Evolutionary conservation across 2,797 vertebrate species (phyloP), one percentile per base, ranked within the genome.

Genomic region (Chrosomus eos): DNA sequence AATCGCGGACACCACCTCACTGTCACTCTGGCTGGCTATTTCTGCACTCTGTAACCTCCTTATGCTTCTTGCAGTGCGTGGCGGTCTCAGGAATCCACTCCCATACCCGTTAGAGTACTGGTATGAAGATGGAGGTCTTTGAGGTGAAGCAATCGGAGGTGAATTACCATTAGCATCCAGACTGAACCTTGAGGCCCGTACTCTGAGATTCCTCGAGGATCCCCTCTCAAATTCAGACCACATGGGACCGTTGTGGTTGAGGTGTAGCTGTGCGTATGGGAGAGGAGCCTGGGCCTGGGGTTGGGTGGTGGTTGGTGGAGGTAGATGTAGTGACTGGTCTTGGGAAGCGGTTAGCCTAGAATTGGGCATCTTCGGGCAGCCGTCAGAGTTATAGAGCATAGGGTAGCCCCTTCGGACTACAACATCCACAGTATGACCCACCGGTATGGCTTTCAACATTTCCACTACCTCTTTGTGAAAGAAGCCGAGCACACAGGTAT

Each of bases 381-480:
- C 95, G 0, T 96, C 94, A 0, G 94, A 94, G 90, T 95, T 95
- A 84, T 95, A 96, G 0, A 96, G 94, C 93, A 96, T 95, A 1
- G 95, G 94, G 90, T 96, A 96, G 2, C 95, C 95, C 64, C 95
- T 88, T 70, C 95, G 93, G 78, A 96, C 92, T 38, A 95, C 94
- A 90, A 96, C 92, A 9, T 96, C 95, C 86, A 96, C 94, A 6
- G 93, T 95, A 85, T 95, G 94, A 28, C 95, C 95, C 88, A 95
- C 91, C 0, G 94, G 94, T 5, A 96, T 93, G 0, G 93, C 86
- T 91, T 94, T 95, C 51, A 96, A 89, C 91, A 95, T 90, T 88
- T 95, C 94, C 84, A 96, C 94, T 77, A 94, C 93, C 80, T 95
- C 94, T 53, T 95, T 95, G 62, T 96, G 93, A 5, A 94, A 94